Evolutionary conservation across 1,140 invertebrate genomes (phyloP), one percentile per base, ranked within the genome.

Genomic region (Drosophila saltans): DNA sequence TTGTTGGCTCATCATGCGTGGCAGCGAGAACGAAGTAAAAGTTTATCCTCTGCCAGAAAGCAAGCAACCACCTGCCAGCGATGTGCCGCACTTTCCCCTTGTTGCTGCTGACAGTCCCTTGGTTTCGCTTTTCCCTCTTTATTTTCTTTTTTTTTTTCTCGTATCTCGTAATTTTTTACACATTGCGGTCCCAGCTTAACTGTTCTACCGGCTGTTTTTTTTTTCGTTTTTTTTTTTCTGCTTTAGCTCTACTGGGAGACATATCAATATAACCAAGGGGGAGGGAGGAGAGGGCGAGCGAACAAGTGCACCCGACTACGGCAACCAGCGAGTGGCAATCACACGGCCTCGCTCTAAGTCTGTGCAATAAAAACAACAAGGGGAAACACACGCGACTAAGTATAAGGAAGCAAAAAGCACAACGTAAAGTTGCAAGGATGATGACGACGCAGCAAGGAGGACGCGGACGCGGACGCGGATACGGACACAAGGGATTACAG

Each of bases 121-220:
- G 30, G 36, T 43, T 60, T 61, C 57, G 58, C 56, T 60, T 41
- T 60, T 59, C 59, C 30, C 61, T 58, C 52, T 68, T 55, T 60
- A 2, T 30, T 30, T 80, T 66, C 28, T 69, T 69, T 62, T 62
- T n/a, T 66, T 55, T 65, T 76, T 60, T 28, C 16, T 55, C 78
- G 74, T 81, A 70, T 74, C 84, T 88, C 84, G 84, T 89, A 89
- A 89, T 89, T 89, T 88, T 89, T 89, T 89, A 89, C 84, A 89
- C 84, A 89, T 89, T 89, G 84, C 78, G 84, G 84, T 89, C 80
- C 83, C 84, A 69, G 78, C 74, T 83, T 88, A 89, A 88, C 84
- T 77, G 62, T 57, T 72, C 83, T 70, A 56, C 82, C 79, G 79
- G 56, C 83, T 80, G 83, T 66, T 86, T 39, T 39, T 39, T 8